Evolutionary conservation across 2,888 invertebrate species (phyloP).

Genomic region (Pollenia amentaria): DNA sequence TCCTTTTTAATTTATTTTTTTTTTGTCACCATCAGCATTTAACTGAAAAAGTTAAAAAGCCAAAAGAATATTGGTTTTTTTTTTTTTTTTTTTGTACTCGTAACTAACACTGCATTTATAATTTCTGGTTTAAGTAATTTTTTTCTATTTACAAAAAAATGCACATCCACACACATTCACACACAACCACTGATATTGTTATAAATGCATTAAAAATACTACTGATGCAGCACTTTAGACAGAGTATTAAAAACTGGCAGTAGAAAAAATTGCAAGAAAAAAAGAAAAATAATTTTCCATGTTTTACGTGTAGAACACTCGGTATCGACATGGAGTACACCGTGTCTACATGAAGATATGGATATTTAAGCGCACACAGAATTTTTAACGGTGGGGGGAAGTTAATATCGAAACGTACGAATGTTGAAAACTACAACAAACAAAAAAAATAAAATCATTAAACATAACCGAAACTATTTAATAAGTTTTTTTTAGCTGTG

Average conservation of each 20-base stretch:
- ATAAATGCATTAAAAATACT: slow-evolving; percentile 54
- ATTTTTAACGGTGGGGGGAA: slow-evolving; percentile 7
- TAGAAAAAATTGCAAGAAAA: not conserved
- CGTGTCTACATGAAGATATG: not conserved
- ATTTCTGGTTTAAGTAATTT: slow-evolving; percentile 38
- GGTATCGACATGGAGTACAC: slow-evolving; percentile 24
- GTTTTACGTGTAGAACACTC: slow-evolving; percentile 47
- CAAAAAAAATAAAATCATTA: slow-evolving; percentile 11
- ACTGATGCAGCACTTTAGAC: slow-evolving; percentile 63
- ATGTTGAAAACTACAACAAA: not conserved
- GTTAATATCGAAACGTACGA: too few relatives aligned
- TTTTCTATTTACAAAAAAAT: slow-evolving; percentile 43
- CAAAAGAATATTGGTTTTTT: slow-evolving; percentile 43
- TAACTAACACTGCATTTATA: slow-evolving; percentile 42
- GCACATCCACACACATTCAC: slow-evolving; percentile 1
- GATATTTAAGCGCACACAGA: not conserved
- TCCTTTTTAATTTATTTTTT: slow-evolving; percentile 34
- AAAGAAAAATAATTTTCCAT: slow-evolving; percentile 46
- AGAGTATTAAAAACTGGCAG: slow-evolving; percentile 40
- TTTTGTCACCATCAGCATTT: slow-evolving; percentile 50
- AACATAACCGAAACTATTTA: slow-evolving; percentile 52
- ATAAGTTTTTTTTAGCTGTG: slow-evolving; percentile 20
- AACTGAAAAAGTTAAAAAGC: slow-evolving; percentile 50
- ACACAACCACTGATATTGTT: not conserved
- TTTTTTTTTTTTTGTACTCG: slow-evolving; percentile 25